A percentile compares a stretch with the other conserved stretches of the same genome.
Conservation (phyloP, 2,113 vertebrate genomes). For the Carassius carassius region DNA sequence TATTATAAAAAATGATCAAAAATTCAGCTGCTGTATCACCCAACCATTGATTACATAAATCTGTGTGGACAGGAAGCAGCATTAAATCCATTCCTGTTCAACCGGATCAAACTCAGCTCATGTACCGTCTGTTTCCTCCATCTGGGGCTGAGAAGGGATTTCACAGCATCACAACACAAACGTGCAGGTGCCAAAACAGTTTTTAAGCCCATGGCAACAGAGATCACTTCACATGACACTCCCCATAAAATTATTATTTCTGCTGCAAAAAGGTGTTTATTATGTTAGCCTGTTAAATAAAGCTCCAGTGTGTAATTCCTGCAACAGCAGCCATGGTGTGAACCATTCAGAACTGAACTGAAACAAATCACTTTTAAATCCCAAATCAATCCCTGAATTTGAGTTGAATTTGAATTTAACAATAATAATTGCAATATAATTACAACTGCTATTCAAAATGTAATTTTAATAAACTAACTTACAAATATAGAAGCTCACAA, state of each 20-base stretch:
- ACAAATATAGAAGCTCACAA: not conserved
- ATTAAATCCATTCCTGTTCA: not conserved
- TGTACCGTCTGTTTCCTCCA: slow-evolving; percentile 13
- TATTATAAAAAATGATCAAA: not conserved
- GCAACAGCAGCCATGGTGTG: not conserved
- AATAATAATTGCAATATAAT: too few relatives aligned
- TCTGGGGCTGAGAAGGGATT: not conserved
- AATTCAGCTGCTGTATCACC: not conserved
- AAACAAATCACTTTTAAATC: not conserved
- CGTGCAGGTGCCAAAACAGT: not conserved
- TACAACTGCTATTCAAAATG: too few relatives aligned
- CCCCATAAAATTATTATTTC: not conserved
- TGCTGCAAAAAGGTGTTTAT: not conserved
- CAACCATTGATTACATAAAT: not conserved
- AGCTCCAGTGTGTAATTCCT: not conserved
- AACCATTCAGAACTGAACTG: not conserved
- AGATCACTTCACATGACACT: not conserved
- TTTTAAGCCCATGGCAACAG: not conserved
- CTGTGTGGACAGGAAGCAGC: not conserved
- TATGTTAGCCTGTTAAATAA: not conserved
- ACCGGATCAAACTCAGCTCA: not conserved
- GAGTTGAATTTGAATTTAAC: too few relatives aligned
- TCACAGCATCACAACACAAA: not conserved
- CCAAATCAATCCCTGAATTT: not conserved
- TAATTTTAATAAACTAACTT: not conserved